Evolutionary conservation across 2,113 vertebrate species (phyloP).

Genomic region (Vidua chalybeata): DNA sequence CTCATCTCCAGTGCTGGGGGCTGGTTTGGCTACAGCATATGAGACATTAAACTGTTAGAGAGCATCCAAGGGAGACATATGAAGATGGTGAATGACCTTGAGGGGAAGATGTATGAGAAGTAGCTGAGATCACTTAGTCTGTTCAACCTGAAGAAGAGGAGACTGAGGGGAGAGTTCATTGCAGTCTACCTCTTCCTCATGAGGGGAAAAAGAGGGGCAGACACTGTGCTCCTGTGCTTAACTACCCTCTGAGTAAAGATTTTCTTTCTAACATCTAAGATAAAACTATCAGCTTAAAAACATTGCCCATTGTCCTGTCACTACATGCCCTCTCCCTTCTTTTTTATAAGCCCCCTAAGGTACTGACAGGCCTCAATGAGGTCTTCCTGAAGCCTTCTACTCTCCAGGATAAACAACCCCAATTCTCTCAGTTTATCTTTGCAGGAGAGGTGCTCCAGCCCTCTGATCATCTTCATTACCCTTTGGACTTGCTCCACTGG

Average conservation of each 20-base stretch:
- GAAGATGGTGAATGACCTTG: background rate
- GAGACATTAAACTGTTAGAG: background rate
- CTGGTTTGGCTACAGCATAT: fast-evolving
- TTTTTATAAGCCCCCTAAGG: background rate
- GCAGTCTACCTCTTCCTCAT: background rate
- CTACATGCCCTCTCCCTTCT: no score
- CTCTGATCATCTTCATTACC: background rate
- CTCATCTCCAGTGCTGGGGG: fast-evolving
- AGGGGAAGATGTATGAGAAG: fast-evolving
- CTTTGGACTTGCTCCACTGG: fast-evolving
- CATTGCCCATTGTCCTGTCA: background rate
- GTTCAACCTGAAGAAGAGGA: background rate
- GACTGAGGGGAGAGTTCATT: background rate
- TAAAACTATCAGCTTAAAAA: background rate
- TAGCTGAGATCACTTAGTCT: background rate
- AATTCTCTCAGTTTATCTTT: background rate
- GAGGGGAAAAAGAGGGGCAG: background rate
- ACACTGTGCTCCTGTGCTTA: background rate
- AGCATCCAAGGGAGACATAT: background rate
- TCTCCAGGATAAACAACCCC: background rate
- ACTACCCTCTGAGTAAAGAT: background rate
- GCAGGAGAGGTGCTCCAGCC: background rate
- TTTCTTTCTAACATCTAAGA: background rate
- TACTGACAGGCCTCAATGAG: background rate
- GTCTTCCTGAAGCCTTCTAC: background rate